Evolutionary conservation across 1,140 invertebrate species (phyloP).

Genomic region (Pogonus chalceus): DNA sequence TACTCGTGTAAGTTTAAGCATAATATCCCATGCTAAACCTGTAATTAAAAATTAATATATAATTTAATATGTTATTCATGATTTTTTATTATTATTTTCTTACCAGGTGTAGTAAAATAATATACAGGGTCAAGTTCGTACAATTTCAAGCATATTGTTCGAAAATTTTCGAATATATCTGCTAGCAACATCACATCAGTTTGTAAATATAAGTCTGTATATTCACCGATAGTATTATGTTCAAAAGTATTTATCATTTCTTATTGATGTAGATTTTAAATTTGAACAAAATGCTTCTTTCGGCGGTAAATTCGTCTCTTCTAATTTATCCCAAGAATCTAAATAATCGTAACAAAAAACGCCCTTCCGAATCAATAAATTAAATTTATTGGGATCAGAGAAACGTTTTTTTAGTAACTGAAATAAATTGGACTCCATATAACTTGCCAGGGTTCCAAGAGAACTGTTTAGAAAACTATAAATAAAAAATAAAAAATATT

Average conservation of each 20-base stretch:
- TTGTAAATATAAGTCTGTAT: conserved; percentile 29
- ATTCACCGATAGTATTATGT: not conserved
- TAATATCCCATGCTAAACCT: conserved; percentile 22
- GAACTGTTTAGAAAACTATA: conserved; percentile 11
- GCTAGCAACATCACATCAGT: conserved; percentile 10
- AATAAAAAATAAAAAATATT: not conserved
- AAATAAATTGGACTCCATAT: conserved; percentile 1
- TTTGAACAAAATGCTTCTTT: not conserved
- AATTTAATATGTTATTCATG: not conserved
- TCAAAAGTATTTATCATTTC: not conserved
- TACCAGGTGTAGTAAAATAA: not conserved
- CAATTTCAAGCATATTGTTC: no score
- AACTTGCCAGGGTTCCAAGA: conserved; percentile 7
- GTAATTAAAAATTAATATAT: not conserved
- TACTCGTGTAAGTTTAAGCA: conserved; percentile 25
- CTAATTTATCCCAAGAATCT: conserved; percentile 13
- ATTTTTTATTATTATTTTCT: no score
- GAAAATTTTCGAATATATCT: not conserved
- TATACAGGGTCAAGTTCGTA: no score
- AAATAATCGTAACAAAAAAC: conserved; percentile 24
- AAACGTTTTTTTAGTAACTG: not conserved
- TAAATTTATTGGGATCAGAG: not conserved
- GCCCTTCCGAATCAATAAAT: conserved; percentile 17
- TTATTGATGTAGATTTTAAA: not conserved
- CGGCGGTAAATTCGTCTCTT: conserved; percentile 12